Evolutionary conservation across 2,888 invertebrate species (phyloP).

Genomic region (Philopedon plagiatum): DNA sequence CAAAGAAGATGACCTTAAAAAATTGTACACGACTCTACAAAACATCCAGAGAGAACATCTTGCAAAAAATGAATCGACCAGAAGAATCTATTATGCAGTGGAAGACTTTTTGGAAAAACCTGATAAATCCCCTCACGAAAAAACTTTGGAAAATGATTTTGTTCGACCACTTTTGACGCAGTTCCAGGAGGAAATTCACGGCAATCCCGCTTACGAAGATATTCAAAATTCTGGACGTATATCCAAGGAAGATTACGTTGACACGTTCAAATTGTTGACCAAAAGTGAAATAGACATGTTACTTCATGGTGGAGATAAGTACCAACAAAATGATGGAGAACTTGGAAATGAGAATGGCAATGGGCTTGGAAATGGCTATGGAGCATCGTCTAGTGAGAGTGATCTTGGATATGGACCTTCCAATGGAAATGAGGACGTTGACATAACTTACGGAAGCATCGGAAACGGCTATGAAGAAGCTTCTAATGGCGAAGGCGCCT

Average conservation of each 20-base stretch:
- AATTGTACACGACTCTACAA: constrained; percentile 25
- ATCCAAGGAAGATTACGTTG: constrained; percentile 63
- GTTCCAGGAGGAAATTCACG: constrained; percentile 60
- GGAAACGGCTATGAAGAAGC: neutral
- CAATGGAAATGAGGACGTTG: constrained; percentile 3
- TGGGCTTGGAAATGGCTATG: constrained; percentile 13
- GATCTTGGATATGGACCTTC: constrained; percentile 11
- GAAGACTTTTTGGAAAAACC: constrained; percentile 50
- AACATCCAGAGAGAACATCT: constrained; percentile 37
- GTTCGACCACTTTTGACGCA: constrained; percentile 64
- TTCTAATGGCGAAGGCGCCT: neutral
- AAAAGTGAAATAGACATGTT: constrained; percentile 61
- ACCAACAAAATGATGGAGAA: constrained; percentile 56
- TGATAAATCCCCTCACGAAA: constrained; percentile 62
- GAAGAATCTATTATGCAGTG: constrained; percentile 49
- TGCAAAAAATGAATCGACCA: constrained; percentile 30
- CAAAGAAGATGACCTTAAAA: constrained; percentile 21
- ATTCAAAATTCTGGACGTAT: constrained; percentile 57
- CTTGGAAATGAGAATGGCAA: neutral
- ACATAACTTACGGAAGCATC: constrained; percentile 9
- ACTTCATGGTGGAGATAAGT: constrained; percentile 57
- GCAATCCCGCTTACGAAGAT: constrained; percentile 54
- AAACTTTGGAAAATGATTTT: constrained; percentile 64
- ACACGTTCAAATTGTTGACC: constrained; percentile 58
- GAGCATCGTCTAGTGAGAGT: neutral